These are phyloP conservation scores for Lepilemur septentrionalis DNA, from an alignment of 2,797 vertebrate genomes.

Conservation along the genomic window DNA sequence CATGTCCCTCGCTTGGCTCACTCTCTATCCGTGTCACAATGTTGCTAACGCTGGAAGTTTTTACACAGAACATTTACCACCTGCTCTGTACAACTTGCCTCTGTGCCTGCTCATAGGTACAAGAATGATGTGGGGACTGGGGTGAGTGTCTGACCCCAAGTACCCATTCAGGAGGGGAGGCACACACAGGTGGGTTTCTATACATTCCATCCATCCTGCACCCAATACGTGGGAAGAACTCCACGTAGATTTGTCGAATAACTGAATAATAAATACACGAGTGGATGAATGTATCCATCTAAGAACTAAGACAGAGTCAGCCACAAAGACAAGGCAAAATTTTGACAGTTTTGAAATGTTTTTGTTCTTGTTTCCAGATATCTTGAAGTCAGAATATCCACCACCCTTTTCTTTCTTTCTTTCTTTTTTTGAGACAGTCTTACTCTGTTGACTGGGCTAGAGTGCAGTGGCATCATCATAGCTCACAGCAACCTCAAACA, in stretches of 20 bases:
- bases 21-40: fast-evolving
- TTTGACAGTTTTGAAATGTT: not conserved
- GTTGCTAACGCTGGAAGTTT: not conserved
- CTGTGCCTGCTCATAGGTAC: not conserved
- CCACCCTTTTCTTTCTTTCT: not conserved
- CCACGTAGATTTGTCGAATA: not conserved
- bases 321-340: not conserved
- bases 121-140: not conserved
- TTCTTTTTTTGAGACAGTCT: too few species aligned
- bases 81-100: not conserved
- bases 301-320: not conserved
- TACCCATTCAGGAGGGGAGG: not conserved
- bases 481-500: too few species aligned
- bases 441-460: too few species aligned
- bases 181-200: not conserved
- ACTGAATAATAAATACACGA: not conserved
- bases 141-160: not conserved
- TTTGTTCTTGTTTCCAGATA: not conserved
- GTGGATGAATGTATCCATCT: not conserved
- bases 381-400: not conserved
- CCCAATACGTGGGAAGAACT: not conserved
- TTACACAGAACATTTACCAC: not conserved
- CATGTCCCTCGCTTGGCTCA: fast-evolving
- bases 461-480: too few species aligned
- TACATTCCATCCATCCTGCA: too few species aligned